Conservation (phyloP, 1,140 invertebrate species). For the Steinernema khuongi region DNA sequence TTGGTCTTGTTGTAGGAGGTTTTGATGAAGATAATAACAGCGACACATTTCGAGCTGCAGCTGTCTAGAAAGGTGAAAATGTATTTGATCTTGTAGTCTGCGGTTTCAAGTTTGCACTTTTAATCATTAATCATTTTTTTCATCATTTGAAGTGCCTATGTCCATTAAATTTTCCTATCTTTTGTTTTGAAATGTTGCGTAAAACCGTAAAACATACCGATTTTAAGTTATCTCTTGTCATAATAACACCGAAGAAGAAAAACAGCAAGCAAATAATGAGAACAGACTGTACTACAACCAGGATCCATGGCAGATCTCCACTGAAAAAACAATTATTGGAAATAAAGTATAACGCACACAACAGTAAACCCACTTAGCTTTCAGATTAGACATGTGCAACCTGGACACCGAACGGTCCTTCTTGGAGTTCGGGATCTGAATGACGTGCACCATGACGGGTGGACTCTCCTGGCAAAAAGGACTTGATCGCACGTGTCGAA, state of each 20-base stretch:
- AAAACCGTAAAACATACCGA: not conserved
- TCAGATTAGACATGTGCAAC: not conserved
- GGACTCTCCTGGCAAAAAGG: not conserved
- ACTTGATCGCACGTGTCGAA: not conserved
- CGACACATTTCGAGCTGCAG: no score
- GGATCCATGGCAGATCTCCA: not conserved
- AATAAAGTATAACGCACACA: not conserved
- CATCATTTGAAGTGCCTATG: no score
- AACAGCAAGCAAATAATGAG: not conserved
- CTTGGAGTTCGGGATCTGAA: not conserved
- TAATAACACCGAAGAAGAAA: not conserved
- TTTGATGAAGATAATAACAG: no score
- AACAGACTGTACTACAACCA: not conserved
- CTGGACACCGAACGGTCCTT: not conserved
- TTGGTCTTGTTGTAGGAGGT: no score
- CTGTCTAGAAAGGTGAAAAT: no score
- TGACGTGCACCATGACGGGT: constrained; percentile 3
- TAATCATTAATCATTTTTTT: no score
- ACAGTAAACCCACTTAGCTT: not conserved
- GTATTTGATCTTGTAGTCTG: no score
- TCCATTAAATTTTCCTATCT: no score
- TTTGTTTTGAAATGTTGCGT: no score
- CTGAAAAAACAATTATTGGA: not conserved
- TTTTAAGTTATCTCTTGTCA: not conserved
- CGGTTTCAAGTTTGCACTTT: no score